Evolutionary conservation across 2,113 vertebrate species (phyloP).

Genomic region (Gymnogyps californianus): DNA sequence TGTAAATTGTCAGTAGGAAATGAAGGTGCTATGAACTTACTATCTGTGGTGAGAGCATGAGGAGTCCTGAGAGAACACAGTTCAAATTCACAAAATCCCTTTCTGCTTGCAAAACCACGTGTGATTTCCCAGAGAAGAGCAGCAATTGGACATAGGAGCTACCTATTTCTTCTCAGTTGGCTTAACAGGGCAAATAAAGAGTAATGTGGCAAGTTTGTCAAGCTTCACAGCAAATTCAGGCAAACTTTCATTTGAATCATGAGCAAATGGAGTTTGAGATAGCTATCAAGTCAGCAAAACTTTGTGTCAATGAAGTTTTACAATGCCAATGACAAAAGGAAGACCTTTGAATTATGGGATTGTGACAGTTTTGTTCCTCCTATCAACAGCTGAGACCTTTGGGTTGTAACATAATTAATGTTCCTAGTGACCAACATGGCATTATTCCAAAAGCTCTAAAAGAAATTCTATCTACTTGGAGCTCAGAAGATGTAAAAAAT

Average conservation of each 20-base stretch:
- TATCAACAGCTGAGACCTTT: constrained; percentile 83
- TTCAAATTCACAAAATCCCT: neutral
- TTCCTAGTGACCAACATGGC: constrained; percentile 87
- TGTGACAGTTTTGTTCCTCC: neutral
- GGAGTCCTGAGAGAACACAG: neutral
- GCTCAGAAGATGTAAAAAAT: constrained; percentile 76
- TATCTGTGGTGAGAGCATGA: neutral
- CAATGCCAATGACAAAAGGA: neutral
- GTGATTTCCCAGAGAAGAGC: neutral
- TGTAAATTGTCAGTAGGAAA: neutral
- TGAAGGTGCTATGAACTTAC: neutral
- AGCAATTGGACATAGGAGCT: neutral
- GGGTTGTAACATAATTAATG: constrained; percentile 86
- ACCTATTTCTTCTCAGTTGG: neutral
- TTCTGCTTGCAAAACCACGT: neutral
- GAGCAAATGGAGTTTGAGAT: neutral
- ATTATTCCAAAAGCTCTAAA: constrained; percentile 85
- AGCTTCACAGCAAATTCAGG: neutral
- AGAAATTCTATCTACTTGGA: constrained; percentile 84
- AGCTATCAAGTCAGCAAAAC: neutral
- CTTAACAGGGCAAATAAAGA: neutral
- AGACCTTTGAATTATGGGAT: neutral
- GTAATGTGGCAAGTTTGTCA: neutral
- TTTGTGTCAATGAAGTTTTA: neutral
- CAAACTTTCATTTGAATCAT: neutral